Conservation (phyloP, 2,797 vertebrate species). For the Gambelia wislizenii region DNA sequence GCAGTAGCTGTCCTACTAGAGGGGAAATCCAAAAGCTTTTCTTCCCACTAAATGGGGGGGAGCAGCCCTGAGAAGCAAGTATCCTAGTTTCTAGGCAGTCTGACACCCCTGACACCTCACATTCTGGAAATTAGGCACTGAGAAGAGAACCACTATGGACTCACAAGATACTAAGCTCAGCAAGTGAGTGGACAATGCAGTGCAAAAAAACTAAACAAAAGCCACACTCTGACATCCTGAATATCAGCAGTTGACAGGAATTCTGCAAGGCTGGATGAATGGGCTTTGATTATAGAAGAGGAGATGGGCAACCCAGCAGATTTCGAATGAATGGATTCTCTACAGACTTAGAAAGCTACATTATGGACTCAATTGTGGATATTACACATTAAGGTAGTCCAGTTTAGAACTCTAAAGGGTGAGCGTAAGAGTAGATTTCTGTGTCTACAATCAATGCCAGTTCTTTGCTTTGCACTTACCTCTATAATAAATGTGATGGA, state of each 20-base stretch:
- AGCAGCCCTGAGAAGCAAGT: not conserved
- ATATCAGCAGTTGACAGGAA: slow-evolving; percentile 68
- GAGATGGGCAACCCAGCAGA: slow-evolving; percentile 67
- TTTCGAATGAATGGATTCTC: slow-evolving; percentile 65
- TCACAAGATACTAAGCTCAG: slow-evolving; percentile 21
- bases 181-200: slow-evolving; percentile 23
- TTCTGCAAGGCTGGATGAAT: slow-evolving; percentile 66
- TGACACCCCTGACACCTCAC: slow-evolving; percentile 8
- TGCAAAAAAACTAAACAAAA: slow-evolving; percentile 37
- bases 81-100: not conserved
- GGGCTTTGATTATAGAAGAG: slow-evolving; percentile 65
- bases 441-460: slow-evolving; percentile 31
- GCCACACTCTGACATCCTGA: slow-evolving; percentile 42
- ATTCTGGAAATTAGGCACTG: slow-evolving; percentile 22
- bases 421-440: slow-evolving; percentile 38
- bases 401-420: slow-evolving; percentile 35
- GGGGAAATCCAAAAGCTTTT: not conserved
- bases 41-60: not conserved
- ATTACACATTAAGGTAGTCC: slow-evolving; percentile 58
- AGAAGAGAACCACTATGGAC: slow-evolving; percentile 7
- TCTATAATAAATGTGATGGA: slow-evolving; percentile 34
- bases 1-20: not conserved
- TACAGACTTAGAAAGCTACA: slow-evolving; percentile 63
- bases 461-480: slow-evolving; percentile 45
- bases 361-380: slow-evolving; percentile 36